Conservation (phyloP, 2,888 invertebrate genomes). For the Aproaerema taeniolella region DNA sequence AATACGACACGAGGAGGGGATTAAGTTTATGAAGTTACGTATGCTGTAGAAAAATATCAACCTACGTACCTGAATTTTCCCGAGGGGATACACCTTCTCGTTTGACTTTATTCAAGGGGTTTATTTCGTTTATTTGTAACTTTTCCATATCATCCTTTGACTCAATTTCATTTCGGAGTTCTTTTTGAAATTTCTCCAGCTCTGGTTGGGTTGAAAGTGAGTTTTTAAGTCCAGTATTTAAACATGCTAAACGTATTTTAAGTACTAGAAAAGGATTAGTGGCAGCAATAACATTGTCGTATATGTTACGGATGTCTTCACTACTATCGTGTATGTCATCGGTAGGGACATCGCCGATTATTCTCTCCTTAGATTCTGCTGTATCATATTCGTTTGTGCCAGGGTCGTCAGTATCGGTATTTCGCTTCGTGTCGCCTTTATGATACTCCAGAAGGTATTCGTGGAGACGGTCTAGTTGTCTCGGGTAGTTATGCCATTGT, state of each 20-base stretch:
- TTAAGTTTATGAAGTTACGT: too few species aligned
- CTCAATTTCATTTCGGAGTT: slow-evolving; percentile 26
- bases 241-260: slow-evolving; percentile 53
- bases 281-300: slow-evolving; percentile 36
- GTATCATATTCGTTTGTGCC: slow-evolving; percentile 27
- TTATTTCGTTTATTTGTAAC: slow-evolving; percentile 28
- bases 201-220: slow-evolving; percentile 24
- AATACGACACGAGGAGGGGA: too few species aligned
- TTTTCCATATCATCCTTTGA: slow-evolving; percentile 27
- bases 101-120: slow-evolving; percentile 44
- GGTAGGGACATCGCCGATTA: slow-evolving; percentile 25
- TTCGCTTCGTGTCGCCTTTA: slow-evolving; percentile 31
- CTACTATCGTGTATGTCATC: slow-evolving; percentile 37
- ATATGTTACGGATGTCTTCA: slow-evolving; percentile 31
- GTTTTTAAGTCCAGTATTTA: slow-evolving; percentile 38
- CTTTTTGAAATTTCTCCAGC: slow-evolving; percentile 23
- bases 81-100: slow-evolving; percentile 39
- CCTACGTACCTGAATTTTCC: too few species aligned
- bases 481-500: slow-evolving; percentile 65
- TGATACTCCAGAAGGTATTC: slow-evolving; percentile 31
- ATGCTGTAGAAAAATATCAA: too few species aligned
- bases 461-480: slow-evolving; percentile 60
- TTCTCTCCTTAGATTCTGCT: slow-evolving; percentile 20
- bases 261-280: slow-evolving; percentile 53
- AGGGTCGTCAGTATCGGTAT: slow-evolving; percentile 36